These are phyloP conservation scores for Pithys albifrons DNA, from an alignment of 2,113 vertebrate genomes.

Conservation along the genomic window DNA sequence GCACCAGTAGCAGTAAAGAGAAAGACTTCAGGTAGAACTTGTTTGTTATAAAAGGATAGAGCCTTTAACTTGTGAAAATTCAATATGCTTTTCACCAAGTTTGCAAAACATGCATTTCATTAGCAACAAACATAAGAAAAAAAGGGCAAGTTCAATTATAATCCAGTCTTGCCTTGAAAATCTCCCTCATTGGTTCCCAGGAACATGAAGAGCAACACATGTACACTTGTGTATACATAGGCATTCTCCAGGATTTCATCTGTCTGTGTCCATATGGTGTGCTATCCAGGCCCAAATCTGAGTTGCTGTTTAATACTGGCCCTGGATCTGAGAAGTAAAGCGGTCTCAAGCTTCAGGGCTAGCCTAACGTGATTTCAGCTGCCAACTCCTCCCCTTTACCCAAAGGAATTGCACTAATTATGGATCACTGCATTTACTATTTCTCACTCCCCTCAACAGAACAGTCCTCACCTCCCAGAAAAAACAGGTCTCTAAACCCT, in stretches of 20 bases:
- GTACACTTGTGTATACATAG: rapidly evolving
- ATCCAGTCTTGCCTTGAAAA: background rate
- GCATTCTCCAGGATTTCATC: background rate
- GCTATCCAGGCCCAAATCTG: background rate
- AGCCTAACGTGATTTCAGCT: background rate
- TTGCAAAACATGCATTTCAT: background rate
- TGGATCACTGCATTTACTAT: background rate
- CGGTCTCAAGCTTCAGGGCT: background rate
- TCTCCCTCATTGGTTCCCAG: background rate
- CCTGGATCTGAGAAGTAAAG: background rate
- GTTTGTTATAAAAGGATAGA: background rate
- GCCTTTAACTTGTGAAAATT: background rate
- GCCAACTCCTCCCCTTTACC: background rate
- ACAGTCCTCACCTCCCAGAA: background rate
- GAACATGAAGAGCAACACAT: background rate
- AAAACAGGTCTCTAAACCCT: background rate
- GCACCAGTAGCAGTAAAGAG: background rate
- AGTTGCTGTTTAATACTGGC: background rate
- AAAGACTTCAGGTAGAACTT: background rate
- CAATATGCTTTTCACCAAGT: background rate
- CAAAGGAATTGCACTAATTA: background rate
- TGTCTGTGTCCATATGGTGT: rapidly evolving
- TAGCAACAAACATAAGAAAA: background rate
- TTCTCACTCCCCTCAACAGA: background rate
- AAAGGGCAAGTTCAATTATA: background rate